Percentiles rank a stretch among this genome's conserved stretches.
Conservation (phyloP, 2,113 vertebrate species). For the Oreochromis aureus region DNA sequence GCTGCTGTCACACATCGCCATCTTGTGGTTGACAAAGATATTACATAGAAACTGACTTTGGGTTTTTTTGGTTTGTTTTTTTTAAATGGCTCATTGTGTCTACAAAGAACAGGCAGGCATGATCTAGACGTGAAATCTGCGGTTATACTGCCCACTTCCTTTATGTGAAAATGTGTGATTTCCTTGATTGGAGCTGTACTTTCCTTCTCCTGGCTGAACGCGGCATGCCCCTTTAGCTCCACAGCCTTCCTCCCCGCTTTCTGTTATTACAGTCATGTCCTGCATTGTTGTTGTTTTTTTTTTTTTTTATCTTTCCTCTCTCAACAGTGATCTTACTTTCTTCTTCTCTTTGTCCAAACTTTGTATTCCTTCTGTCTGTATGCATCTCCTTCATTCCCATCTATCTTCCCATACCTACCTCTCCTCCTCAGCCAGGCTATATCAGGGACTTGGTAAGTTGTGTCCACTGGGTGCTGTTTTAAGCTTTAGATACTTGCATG, state of each 20-base stretch:
- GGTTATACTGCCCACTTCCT: neutral
- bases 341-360: slow-evolving; percentile 73
- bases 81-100: neutral
- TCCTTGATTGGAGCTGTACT: slow-evolving; percentile 13
- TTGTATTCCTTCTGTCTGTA: slow-evolving; percentile 51
- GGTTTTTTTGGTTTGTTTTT: neutral
- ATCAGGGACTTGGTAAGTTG: slow-evolving; percentile 99
- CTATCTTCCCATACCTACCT: slow-evolving; percentile 66
- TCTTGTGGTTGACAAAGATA: slow-evolving; percentile 40
- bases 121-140: neutral
- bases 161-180: neutral
- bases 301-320: slow-evolving; percentile 58
- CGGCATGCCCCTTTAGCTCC: slow-evolving; percentile 64
- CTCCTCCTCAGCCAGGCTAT: slow-evolving; percentile 93
- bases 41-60: neutral
- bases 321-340: slow-evolving; percentile 78
- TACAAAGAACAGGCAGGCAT: neutral
- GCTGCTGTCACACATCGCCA: neutral
- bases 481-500: slow-evolving; percentile 37
- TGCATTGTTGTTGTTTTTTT: slow-evolving; percentile 54
- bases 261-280: slow-evolving; percentile 45
- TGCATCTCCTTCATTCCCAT: slow-evolving; percentile 56
- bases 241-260: slow-evolving; percentile 19
- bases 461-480: slow-evolving; percentile 35
- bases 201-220: slow-evolving; percentile 41